Evolutionary conservation across 1,140 invertebrate genomes (phyloP), one percentile per base, ranked within the genome.

Genomic region (Euura lappo): DNA sequence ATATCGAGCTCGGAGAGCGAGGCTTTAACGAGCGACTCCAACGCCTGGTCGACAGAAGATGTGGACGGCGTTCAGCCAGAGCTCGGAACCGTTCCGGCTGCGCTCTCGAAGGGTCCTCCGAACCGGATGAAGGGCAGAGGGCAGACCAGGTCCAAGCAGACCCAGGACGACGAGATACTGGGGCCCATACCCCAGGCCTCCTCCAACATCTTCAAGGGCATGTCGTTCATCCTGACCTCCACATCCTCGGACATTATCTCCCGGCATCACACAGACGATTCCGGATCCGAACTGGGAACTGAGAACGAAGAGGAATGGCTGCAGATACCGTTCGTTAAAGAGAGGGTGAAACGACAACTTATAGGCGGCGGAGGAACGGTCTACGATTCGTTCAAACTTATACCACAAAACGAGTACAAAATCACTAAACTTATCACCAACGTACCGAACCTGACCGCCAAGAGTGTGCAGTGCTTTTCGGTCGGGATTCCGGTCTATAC

Each of bases 361-460:
- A 83, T 85, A 42, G 86, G 84, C 0, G 90, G 87, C 6, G 90
- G 91, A 4, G 91, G 90, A 0, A 83, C 83, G 6, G 85, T 92
- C 5, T 90, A 91, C 76, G 88, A 89, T 11, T 83, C 89, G 45
- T 91, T 92, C 75, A 88, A 90, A 70, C 85, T 89, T 51, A 85
- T 92, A 44, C 90, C 90, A 6, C 80, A 86, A 73, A 85, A 81
- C 45, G 89, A 91, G 10, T 91, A 91, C 71, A 72, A 79, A 1
- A 85, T 84, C 2, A 89, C 88, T 51, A 89, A 87, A 70, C 79
- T 91, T 3, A 90, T 92, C 43, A 89, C 90, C 0, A 90, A 91
- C 1, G 81, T 90, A 46, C 90, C 91, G 1, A 91, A 90, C 71
- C 83, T 87, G n/a, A 91, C 91, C 2, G 89, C 88, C 2, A 92